Evolutionary conservation across 2,113 vertebrate species (phyloP).

Genomic region (Pao palembangensis): DNA sequence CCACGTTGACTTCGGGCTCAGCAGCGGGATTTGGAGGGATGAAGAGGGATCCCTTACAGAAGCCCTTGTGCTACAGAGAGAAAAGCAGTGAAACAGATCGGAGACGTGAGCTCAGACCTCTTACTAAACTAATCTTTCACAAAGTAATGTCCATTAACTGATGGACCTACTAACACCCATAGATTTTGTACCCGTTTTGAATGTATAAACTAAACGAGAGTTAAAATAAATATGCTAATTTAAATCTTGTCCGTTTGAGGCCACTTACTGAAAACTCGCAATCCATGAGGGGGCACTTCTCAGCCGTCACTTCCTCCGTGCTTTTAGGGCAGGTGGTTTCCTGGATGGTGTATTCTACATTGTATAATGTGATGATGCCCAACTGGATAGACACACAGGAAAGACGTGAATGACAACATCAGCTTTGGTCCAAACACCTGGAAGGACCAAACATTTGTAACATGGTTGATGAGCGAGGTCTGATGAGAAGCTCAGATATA

Average conservation of each 20-base stretch:
- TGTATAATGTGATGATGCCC: slow-evolving; percentile 33
- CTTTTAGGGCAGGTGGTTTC: slow-evolving; percentile 66
- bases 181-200: no score
- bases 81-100: slow-evolving; percentile 1
- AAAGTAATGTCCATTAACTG: no score
- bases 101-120: no score
- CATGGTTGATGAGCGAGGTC: no score
- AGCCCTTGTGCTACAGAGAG: slow-evolving; percentile 71
- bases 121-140: no score
- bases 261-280: slow-evolving; percentile 76
- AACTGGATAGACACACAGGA: slow-evolving; percentile 38
- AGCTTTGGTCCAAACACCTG: neutral
- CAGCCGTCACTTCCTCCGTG: slow-evolving; percentile 2
- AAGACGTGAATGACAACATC: neutral
- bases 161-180: no score
- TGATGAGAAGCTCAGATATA: no score
- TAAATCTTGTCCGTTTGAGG: neutral
- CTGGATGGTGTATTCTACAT: slow-evolving; percentile 73
- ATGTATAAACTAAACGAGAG: neutral
- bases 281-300: slow-evolving; percentile 58
- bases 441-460: no score
- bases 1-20: accelerated
- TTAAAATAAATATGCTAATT: neutral
- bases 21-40: accelerated
- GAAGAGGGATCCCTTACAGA: slow-evolving; percentile 56